These are phyloP conservation scores for Mycteria americana DNA, from an alignment of 2,797 vertebrate genomes.

Conservation along the genomic window DNA sequence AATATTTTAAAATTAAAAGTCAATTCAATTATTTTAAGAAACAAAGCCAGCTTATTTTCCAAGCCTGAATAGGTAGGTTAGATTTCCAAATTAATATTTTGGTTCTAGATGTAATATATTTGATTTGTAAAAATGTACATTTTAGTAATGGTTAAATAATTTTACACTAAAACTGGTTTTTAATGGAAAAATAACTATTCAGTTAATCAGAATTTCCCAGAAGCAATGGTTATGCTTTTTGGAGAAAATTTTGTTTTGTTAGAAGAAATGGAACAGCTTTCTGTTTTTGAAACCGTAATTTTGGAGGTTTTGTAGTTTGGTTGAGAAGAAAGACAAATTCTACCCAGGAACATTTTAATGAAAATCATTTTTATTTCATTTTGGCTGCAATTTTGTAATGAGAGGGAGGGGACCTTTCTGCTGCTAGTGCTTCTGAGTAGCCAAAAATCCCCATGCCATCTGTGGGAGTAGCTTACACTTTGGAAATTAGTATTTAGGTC, in stretches of 20 bases:
- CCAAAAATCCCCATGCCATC: not conserved
- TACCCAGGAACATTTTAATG: not conserved
- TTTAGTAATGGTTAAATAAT: not conserved
- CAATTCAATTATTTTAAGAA: not conserved
- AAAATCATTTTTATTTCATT: not conserved
- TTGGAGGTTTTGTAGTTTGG: not conserved
- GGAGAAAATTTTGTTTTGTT: not conserved
- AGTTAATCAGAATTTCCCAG: not conserved
- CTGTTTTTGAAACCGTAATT: not conserved
- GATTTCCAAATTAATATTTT: constrained; percentile 4
- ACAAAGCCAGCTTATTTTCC: not conserved
- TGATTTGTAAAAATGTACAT: not conserved
- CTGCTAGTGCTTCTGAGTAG: not conserved
- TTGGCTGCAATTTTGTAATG: not conserved
- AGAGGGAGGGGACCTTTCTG: not conserved
- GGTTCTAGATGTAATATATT: not conserved
- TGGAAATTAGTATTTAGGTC: not conserved
- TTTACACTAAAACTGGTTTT: not conserved
- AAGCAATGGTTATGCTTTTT: not conserved
- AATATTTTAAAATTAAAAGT: not conserved
- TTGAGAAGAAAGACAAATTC: not conserved
- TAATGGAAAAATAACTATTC: not conserved
- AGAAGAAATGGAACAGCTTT: not conserved
- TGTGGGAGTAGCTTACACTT: not conserved
- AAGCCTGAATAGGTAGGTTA: not conserved